Base-by-base conservation (phyloP, 2,797 vertebrate genomes). In the Glyptemys insculpta region DNA sequence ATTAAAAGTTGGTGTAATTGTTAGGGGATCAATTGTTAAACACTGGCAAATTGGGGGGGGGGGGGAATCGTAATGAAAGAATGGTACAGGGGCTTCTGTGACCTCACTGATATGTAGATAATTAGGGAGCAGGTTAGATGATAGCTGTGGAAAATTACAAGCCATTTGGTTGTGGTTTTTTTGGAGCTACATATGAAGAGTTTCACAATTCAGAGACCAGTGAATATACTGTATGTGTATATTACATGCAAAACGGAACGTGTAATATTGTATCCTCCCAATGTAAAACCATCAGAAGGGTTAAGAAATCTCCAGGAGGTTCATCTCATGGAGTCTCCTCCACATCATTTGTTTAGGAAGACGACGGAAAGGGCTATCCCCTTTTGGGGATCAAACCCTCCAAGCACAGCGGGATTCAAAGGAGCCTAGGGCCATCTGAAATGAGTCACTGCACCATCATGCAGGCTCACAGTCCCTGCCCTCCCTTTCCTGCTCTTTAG, bases 11-110 rank as follows among this genome's bases (percentile, higher is more conserved):
- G 56, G 34, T 83, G 79, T 95, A 96, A 95, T 95, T 96, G 90
- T 97, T 97, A 95, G 81, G 93, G 96, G 91, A 97, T 95, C 94
- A 95, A 79, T 89, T 95, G 96, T 96, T 91, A 96, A 95, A 94
- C 56, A 83, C 83, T 57, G 47, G 52, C 37, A 95, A 95, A 97
- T 85, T 93, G 86, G 79, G 81, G 76, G 65, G 85, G 89, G 86
- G 76, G 79, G 76, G 78, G 85, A 56, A 41, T 37, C 31, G 85
- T 95, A 95, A 95, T 94, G 91, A 94, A 95, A 86, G 83, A 88
- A 89, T 6, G 0, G 85, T 89, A 93, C 83, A 93, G 62, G 90
- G 94, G 23, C 56, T 88, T 91, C 59, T 53, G 50, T 93, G 90
- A 95, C 79, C 91, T 81, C 27, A 88, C 62, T 83, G 83, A 89